These are phyloP conservation scores for Malthinus flaveolus DNA, from an alignment of 2,888 invertebrate species.

Conservation along the genomic window DNA sequence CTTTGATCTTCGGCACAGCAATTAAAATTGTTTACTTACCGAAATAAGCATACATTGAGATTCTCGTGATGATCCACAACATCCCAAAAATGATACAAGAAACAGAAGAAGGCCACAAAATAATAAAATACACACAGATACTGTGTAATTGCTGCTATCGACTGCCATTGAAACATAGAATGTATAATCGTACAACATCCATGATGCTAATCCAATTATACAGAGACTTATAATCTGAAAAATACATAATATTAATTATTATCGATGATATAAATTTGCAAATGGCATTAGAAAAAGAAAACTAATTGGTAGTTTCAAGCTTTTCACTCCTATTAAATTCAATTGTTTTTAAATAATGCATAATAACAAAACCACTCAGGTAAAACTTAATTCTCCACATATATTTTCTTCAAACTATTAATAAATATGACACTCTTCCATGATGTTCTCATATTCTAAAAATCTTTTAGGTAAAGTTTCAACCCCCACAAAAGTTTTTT, in stretches of 20 bases:
- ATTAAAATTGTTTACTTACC: constrained; percentile 57
- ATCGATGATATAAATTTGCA: background rate
- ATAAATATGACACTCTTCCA: too few relatives aligned
- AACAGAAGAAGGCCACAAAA: constrained; percentile 73
- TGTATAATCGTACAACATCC: constrained; percentile 77
- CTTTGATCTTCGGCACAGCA: background rate
- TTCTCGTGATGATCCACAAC: constrained; percentile 79
- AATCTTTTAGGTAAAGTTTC: too few relatives aligned
- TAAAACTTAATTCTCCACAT: too few relatives aligned
- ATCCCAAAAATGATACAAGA: constrained; percentile 78
- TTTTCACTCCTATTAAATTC: too few relatives aligned
- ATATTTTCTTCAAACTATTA: too few relatives aligned
- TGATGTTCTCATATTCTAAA: too few relatives aligned
- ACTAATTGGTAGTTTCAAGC: too few relatives aligned
- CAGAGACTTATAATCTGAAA: constrained; percentile 72
- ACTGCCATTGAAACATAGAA: constrained; percentile 72
- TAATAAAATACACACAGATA: constrained; percentile 73
- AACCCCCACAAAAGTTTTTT: too few relatives aligned
- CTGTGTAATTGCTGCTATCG: constrained; percentile 64
- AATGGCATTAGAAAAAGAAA: background rate
- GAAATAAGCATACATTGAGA: constrained; percentile 76
- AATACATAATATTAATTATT: background rate
- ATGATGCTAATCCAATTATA: constrained; percentile 70
- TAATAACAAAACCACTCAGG: too few relatives aligned
- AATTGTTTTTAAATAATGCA: too few relatives aligned